A percentile compares a stretch with the other conserved stretches of the same genome.
These are phyloP conservation scores for Drosophila pachea DNA, from an alignment of 1,140 invertebrate species.

Conservation along the genomic window DNA sequence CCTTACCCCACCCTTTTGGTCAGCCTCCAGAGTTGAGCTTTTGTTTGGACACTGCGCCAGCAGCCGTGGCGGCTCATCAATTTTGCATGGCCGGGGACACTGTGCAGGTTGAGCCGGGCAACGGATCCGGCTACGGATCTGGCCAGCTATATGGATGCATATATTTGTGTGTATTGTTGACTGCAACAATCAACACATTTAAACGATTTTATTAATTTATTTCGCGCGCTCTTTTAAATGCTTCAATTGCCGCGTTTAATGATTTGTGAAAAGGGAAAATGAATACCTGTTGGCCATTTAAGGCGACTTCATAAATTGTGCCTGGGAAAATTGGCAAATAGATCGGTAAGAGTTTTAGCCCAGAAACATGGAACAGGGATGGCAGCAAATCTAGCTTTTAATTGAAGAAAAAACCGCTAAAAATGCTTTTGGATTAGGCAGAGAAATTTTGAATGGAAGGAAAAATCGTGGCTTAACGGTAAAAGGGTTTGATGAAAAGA, in stretches of 20 bases:
- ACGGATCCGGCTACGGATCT: conserved; percentile 35
- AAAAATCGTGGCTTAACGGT: too few species aligned
- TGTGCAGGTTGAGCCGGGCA: conserved; percentile 5
- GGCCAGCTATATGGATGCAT: not conserved
- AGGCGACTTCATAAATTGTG: not conserved
- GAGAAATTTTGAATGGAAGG: too few species aligned
- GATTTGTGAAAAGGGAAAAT: not conserved
- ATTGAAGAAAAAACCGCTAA: too few species aligned
- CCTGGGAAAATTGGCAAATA: too few species aligned
- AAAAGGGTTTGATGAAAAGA: too few species aligned
- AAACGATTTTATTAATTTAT: conserved; percentile 73
- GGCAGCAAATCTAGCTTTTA: too few species aligned
- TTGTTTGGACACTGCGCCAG: conserved; percentile 42
- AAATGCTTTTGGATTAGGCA: too few species aligned
- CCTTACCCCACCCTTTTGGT: not conserved
- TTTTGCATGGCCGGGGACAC: conserved; percentile 48
- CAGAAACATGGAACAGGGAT: too few species aligned
- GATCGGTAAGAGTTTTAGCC: too few species aligned
- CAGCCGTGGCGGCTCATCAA: conserved; percentile 44
- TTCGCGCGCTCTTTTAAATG: conserved; percentile 51
- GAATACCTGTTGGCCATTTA: not conserved
- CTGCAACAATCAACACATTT: conserved; percentile 70
- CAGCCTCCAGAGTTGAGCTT: conserved; percentile 41
- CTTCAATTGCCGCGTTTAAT: conserved; percentile 35
- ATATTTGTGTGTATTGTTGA: conserved; percentile 22